phyloP scores from a whole-genome alignment of 2,888 invertebrate species.

The Falcaria lacertinaria region DNA sequence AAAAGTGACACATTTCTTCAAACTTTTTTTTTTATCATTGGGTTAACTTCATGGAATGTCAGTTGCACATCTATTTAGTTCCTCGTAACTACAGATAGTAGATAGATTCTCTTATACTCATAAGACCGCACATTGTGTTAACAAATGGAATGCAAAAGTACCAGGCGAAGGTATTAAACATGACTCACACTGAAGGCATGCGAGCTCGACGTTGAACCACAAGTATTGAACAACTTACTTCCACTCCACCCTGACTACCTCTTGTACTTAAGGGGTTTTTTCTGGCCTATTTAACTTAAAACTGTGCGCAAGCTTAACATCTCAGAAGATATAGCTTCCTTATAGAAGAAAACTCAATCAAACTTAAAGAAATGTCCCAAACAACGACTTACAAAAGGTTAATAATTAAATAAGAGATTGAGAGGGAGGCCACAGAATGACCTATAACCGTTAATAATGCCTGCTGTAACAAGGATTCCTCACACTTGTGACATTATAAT shows the following conservation, averaged over 20 bases:
- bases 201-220: slow-evolving; percentile 44
- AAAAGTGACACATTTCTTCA: too few relatives aligned
- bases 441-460: too few relatives aligned
- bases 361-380: too few relatives aligned
- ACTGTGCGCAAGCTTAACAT: too few relatives aligned
- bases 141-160: slow-evolving; percentile 61
- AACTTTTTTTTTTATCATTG: too few relatives aligned
- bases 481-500: background rate
- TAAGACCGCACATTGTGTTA: slow-evolving; percentile 27
- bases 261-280: slow-evolving; percentile 14
- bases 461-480: background rate
- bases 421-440: too few relatives aligned
- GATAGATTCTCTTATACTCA: slow-evolving; percentile 18
- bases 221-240: slow-evolving; percentile 7
- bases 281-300: background rate
- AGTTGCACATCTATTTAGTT: too few relatives aligned
- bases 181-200: slow-evolving; percentile 69
- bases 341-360: too few relatives aligned
- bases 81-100: background rate
- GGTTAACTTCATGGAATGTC: too few relatives aligned
- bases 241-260: slow-evolving; percentile 35
- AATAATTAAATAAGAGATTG: too few relatives aligned
- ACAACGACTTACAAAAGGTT: too few relatives aligned
- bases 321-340: too few relatives aligned
- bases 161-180: slow-evolving; percentile 46